These are phyloP conservation scores for Crossoptilon crossoptilon DNA, from an alignment of 2,797 vertebrate species.

Conservation along the genomic window DNA sequence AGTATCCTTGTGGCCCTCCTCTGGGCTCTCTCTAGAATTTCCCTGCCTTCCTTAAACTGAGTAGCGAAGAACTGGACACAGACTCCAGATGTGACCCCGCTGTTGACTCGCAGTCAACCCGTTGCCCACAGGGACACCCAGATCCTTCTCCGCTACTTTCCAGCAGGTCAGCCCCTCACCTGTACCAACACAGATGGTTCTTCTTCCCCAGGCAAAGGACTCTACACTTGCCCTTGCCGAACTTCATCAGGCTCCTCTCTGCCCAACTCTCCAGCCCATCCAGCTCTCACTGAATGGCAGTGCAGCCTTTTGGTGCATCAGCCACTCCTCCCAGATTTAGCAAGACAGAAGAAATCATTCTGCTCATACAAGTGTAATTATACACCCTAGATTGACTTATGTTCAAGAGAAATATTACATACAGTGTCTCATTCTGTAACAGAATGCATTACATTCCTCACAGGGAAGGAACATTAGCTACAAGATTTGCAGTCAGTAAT, in stretches of 20 bases:
- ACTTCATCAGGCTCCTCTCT: neutral
- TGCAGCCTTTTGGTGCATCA: neutral
- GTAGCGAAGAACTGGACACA: neutral
- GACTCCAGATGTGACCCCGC: neutral
- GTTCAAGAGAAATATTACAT: neutral
- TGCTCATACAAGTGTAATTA: neutral
- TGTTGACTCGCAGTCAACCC: neutral
- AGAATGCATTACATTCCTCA: neutral
- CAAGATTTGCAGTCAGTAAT: neutral
- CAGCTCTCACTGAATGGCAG: neutral
- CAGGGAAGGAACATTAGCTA: neutral
- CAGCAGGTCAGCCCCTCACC: neutral
- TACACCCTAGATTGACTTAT: fast-evolving
- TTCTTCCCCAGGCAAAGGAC: neutral
- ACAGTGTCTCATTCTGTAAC: neutral
- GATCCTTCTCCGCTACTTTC: neutral
- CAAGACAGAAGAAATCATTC: neutral
- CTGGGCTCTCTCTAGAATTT: neutral
- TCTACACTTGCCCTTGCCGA: neutral
- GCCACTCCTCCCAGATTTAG: neutral
- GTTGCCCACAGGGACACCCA: neutral
- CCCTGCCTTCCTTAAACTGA: neutral
- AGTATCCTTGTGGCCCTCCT: neutral
- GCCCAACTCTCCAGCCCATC: neutral
- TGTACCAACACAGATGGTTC: neutral